A percentile compares a stretch with the other conserved stretches of the same genome.
These are phyloP conservation scores for Phania funesta DNA, from an alignment of 2,888 invertebrate species.

Conservation along the genomic window DNA sequence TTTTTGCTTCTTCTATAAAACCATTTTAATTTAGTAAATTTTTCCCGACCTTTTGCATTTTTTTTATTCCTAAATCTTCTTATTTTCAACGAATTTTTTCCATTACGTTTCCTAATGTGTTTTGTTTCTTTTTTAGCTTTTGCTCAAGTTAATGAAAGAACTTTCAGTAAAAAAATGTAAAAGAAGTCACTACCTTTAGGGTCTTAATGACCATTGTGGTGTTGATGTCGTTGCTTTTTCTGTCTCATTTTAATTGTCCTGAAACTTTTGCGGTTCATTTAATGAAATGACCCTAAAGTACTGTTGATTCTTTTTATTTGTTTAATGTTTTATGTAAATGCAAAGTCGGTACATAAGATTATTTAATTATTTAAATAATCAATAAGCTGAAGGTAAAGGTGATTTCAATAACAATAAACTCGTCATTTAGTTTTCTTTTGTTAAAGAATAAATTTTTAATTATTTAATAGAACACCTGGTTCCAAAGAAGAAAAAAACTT, in stretches of 20 bases:
- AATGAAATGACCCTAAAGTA: constrained; percentile 35
- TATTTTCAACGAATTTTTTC: constrained; percentile 10
- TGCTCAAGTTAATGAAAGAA: constrained; percentile 8
- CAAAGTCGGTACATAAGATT: constrained; percentile 3
- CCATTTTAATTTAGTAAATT: constrained; percentile 41
- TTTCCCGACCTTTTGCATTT: not conserved
- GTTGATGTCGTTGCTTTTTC: constrained; percentile 13
- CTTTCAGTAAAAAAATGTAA: not conserved
- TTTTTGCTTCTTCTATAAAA: not conserved
- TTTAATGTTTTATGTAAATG: not conserved
- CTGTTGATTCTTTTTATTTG: constrained; percentile 24
- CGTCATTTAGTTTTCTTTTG: not conserved
- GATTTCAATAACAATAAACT: not conserved
- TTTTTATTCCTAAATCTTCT: not conserved
- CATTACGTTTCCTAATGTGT: not conserved
- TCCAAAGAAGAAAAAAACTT: too few species aligned
- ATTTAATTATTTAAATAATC: constrained; percentile 26
- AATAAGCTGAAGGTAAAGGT: not conserved
- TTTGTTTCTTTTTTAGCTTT: not conserved
- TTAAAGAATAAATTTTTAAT: not conserved
- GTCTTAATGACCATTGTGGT: constrained; percentile 16
- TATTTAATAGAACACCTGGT: too few species aligned
- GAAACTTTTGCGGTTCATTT: constrained; percentile 32
- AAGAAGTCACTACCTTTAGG: constrained; percentile 20
- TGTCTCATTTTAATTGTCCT: not conserved